Evolutionary conservation across 2,888 invertebrate species (phyloP).

Genomic region (Barypeithes pellucidus): DNA sequence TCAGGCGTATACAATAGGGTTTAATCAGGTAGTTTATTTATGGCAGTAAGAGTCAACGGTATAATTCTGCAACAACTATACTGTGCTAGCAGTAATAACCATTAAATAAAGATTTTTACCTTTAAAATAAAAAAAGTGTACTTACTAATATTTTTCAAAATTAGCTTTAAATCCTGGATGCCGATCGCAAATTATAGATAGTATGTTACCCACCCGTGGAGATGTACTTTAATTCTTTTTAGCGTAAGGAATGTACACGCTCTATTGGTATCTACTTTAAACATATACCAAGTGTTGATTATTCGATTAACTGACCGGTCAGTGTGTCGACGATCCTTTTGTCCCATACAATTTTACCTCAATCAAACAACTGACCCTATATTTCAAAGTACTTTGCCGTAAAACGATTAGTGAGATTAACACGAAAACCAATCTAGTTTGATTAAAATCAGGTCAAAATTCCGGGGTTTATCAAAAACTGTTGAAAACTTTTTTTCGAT

Average conservation of each 20-base stretch:
- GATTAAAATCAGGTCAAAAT: constrained; percentile 31
- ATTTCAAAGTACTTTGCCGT: constrained; percentile 32
- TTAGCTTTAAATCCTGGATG: no score
- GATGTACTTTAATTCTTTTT: not conserved
- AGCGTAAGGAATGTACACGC: not conserved
- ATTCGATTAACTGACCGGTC: constrained; percentile 17
- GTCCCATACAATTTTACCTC: constrained; percentile 22
- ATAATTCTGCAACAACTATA: no score
- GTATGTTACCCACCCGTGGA: not conserved
- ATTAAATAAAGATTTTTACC: no score
- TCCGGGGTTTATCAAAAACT: not conserved
- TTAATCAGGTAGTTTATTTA: no score
- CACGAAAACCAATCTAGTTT: constrained; percentile 25
- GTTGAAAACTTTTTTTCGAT: no score
- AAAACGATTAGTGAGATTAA: constrained; percentile 35
- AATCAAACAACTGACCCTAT: constrained; percentile 31
- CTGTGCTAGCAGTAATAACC: no score
- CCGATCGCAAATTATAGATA: no score
- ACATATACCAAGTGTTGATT: not conserved
- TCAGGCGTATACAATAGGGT: no score
- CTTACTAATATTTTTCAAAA: no score
- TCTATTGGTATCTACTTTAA: not conserved
- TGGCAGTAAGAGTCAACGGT: no score
- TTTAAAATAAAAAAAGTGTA: no score
- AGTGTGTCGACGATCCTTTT: constrained; percentile 8